Percentiles rank a stretch among this genome's conserved stretches.
These are phyloP conservation scores for Phthorimaea operculella DNA, from an alignment of 1,140 invertebrate genomes.

Conservation along the genomic window DNA sequence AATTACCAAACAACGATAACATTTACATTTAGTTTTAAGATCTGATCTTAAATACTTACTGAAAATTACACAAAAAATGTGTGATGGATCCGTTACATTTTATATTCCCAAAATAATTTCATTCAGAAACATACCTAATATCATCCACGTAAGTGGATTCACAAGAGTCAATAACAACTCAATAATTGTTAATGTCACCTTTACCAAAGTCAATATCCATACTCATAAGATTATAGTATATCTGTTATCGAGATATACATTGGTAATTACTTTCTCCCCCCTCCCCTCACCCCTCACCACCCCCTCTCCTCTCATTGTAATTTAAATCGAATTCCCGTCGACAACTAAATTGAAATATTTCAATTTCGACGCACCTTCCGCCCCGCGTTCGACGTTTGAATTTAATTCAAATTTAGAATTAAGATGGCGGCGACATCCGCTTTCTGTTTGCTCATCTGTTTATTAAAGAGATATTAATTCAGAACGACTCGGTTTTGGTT, in stretches of 20 bases:
- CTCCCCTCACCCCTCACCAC: slow-evolving; percentile 12
- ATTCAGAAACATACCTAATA: too few species aligned
- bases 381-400: slow-evolving; percentile 29
- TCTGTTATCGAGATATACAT: slow-evolving; percentile 33
- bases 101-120: too few species aligned
- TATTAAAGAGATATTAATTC: background rate
- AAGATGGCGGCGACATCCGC: slow-evolving; percentile 9
- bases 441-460: background rate
- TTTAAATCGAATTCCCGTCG: slow-evolving; percentile 58
- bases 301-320: slow-evolving; percentile 43
- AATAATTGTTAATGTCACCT: too few species aligned
- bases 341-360: slow-evolving; percentile 63
- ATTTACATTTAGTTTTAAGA: too few species aligned
- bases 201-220: too few species aligned
- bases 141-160: too few species aligned
- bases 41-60: too few species aligned
- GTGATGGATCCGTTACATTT: too few species aligned
- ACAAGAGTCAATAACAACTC: too few species aligned
- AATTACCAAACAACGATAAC: too few species aligned
- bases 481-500: background rate
- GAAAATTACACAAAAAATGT: too few species aligned
- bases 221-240: too few species aligned
- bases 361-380: slow-evolving; percentile 50
- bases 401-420: slow-evolving; percentile 30
- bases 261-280: slow-evolving; percentile 37